Evolutionary conservation across 1,140 invertebrate genomes (phyloP), one percentile per base, ranked within the genome.

Genomic region (Drosophila bifasciata): DNA sequence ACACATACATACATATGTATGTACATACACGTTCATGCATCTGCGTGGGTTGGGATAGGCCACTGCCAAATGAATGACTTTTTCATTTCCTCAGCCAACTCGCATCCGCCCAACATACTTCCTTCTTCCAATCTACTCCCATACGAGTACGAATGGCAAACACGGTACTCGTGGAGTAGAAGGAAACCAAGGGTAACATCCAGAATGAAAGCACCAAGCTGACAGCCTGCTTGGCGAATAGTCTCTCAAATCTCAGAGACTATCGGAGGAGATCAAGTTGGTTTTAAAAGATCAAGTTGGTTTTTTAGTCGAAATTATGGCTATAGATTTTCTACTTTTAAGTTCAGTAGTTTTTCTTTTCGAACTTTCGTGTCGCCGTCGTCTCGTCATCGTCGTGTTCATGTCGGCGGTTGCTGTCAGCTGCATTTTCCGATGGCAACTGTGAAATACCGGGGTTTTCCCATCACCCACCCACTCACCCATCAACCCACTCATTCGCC

Each of bases 81-180:
- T 79, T 68, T 75, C 70, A 84, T 79, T 66, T 83, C 75, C 79
- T 79, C 59, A 59, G 16, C 46, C 53, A 67, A 40, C 44, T 53
- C 43, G 45, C 50, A 58, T 53, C 61, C 43, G 43, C 59, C 40
- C 17, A 45, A n/a, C 23, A 11, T 39, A 55, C n/a, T 53, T 68
- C 23, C 62, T 41, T 55, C 62, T 40, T 68, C 16, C 9, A 3
- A 32, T 48, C 39, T 17, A 17, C 44, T 11, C 41, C 43, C 19
- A 69, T 23, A 56, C 40, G 55, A 56, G 63, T 21, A 43, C 23
- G 4, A 46, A 57, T 48, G 36, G 36, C 19, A 32, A 69, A 32
- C 28, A 32, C 28, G 53, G 56, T 39, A 51, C 43, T 56, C 52
- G 39, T 53, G 15, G 28, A 19, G 43, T 9, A 44, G 7, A 58